phyloP scores from a whole-genome alignment of 1,140 invertebrate genomes.

The Tigriopus japonicus region DNA sequence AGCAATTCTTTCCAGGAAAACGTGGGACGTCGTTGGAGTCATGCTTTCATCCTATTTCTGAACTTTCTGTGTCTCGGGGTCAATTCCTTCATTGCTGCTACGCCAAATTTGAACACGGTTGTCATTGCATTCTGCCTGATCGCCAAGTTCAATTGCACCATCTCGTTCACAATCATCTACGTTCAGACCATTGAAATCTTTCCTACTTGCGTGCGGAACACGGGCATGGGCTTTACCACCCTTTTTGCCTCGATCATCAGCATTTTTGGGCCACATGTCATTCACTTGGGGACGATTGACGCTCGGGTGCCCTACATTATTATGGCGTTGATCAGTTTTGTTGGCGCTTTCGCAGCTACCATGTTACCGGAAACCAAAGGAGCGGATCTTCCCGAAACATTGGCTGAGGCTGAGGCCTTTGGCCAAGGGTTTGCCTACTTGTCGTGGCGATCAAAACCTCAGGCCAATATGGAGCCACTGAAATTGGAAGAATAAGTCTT shows the following conservation, averaged over 20 bases:
- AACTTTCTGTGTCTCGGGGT: background rate
- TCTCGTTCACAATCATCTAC: background rate
- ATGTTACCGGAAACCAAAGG: conserved; percentile 2
- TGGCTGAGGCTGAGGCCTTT: background rate
- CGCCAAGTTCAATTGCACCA: background rate
- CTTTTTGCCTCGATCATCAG: background rate
- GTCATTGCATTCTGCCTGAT: background rate
- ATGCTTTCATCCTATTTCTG: background rate
- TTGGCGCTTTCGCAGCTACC: background rate
- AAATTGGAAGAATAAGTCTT: background rate
- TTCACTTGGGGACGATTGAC: background rate
- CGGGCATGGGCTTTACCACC: background rate
- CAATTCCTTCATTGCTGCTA: background rate
- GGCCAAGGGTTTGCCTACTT: background rate
- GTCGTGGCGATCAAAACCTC: too few relatives aligned
- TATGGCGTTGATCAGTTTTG: background rate
- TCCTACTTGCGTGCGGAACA: background rate
- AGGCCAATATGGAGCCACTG: too few relatives aligned
- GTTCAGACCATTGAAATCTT: background rate
- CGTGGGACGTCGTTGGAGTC: background rate
- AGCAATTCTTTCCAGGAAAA: background rate
- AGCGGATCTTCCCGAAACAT: background rate
- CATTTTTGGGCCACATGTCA: conserved; percentile 3
- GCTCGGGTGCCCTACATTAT: background rate
- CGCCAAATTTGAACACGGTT: background rate